Conservation (phyloP, 2,888 invertebrate genomes). For the Stenchaetothrips biformis region DNA sequence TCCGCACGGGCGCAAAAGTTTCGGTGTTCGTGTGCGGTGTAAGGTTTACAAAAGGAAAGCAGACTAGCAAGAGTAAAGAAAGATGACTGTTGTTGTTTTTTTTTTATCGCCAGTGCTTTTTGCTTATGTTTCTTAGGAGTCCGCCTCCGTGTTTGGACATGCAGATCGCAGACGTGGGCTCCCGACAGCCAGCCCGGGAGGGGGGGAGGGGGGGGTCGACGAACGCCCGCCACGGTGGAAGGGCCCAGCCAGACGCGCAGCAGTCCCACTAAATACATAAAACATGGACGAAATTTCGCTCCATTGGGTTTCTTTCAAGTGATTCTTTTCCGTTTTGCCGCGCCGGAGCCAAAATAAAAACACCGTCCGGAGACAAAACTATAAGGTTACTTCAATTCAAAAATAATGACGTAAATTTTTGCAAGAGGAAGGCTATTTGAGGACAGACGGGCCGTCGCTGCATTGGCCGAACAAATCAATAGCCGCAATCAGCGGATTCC, state of each 20-base stretch:
- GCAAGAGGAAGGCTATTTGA: too few species aligned
- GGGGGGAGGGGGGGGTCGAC: neutral
- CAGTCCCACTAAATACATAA: constrained; percentile 7
- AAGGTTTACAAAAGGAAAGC: too few species aligned
- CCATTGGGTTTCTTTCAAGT: neutral
- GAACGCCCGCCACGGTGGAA: neutral
- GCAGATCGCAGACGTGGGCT: neutral
- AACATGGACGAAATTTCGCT: constrained; percentile 13
- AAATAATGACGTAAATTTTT: too few species aligned
- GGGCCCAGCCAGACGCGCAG: neutral
- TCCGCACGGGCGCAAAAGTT: neutral
- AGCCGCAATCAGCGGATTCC: neutral
- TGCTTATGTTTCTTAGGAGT: neutral
- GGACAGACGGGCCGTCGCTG: too few species aligned
- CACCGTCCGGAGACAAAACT: too few species aligned
- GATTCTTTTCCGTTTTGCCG: too few species aligned
- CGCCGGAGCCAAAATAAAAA: neutral
- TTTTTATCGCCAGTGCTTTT: neutral
- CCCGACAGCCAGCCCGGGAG: neutral
- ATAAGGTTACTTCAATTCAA: too few species aligned
- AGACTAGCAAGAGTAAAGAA: neutral
- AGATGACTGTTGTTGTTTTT: neutral
- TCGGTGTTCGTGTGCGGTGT: neutral
- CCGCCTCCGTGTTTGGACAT: constrained; percentile 3
- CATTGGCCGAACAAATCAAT: neutral